These are phyloP conservation scores for Choristoneura rosaceana DNA, from an alignment of 2,888 invertebrate species.

Conservation along the genomic window DNA sequence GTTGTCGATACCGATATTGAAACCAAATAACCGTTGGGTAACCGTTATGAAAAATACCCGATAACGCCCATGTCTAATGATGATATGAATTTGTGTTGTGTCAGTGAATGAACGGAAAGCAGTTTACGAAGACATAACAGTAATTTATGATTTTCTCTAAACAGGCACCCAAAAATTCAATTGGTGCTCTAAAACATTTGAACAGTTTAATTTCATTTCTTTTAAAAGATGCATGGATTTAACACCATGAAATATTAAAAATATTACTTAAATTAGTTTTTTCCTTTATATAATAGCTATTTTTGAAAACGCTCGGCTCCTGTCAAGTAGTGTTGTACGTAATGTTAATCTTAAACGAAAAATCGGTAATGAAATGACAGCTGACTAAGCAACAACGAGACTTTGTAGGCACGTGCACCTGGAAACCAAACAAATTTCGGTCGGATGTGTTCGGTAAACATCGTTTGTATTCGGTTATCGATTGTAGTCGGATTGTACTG, in stretches of 20 bases:
- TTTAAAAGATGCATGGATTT: neutral
- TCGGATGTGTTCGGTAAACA: constrained; percentile 45
- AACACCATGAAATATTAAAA: neutral
- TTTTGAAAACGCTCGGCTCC: constrained; percentile 15
- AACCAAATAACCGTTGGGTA: no score
- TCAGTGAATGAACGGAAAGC: neutral
- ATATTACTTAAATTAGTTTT: neutral
- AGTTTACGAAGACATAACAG: neutral
- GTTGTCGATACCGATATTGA: no score
- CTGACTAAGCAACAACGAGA: no score
- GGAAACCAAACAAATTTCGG: constrained; percentile 39
- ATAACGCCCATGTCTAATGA: no score
- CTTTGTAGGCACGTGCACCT: neutral
- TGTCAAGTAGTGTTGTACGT: constrained; percentile 20
- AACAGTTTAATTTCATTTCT: neutral
- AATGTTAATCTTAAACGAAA: constrained; percentile 11
- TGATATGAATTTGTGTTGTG: no score
- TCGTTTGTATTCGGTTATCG: constrained; percentile 46
- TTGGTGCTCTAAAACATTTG: neutral
- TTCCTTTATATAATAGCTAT: neutral
- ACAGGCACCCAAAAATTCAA: neutral
- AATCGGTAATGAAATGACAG: constrained; percentile 28
- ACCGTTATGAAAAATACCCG: no score
- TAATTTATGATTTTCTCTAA: no score
- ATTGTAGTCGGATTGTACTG: constrained; percentile 50